These are phyloP conservation scores for Heliconius ethilla DNA, from an alignment of 2,888 invertebrate species.

Conservation along the genomic window DNA sequence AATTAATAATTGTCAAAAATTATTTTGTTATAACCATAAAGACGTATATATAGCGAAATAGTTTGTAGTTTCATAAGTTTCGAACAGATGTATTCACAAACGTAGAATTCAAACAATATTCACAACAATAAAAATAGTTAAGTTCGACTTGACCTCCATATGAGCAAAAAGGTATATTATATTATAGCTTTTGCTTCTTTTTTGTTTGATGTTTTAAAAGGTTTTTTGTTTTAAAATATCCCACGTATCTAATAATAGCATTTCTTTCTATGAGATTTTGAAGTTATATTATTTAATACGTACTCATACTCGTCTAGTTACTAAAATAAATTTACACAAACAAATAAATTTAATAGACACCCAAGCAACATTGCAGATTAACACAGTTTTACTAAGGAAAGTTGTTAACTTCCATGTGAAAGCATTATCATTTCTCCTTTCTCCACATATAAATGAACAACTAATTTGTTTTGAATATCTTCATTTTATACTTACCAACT, in stretches of 20 bases:
- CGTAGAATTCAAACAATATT: no score
- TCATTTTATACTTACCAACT: not conserved
- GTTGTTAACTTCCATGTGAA: constrained; percentile 38
- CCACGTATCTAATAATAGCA: not conserved
- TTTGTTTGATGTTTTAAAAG: not conserved
- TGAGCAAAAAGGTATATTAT: not conserved
- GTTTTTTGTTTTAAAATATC: not conserved
- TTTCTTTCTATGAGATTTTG: no score
- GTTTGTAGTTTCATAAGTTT: no score
- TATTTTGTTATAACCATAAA: no score
- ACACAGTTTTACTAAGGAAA: constrained; percentile 34
- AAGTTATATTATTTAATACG: no score
- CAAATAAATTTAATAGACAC: not conserved
- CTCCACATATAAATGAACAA: constrained; percentile 13
- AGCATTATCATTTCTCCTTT: constrained; percentile 39
- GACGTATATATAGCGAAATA: no score
- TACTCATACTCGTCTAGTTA: no score
- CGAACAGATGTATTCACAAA: no score
- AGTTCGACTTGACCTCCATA: not conserved
- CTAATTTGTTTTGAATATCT: constrained; percentile 15
- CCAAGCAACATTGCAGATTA: constrained; percentile 30
- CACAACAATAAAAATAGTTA: no score
- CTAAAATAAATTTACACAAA: not conserved
- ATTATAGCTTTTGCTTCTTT: not conserved
- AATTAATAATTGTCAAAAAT: no score